These are phyloP conservation scores for Mionectes olivaceus DNA, from an alignment of 2,797 vertebrate species.

Conservation along the genomic window DNA sequence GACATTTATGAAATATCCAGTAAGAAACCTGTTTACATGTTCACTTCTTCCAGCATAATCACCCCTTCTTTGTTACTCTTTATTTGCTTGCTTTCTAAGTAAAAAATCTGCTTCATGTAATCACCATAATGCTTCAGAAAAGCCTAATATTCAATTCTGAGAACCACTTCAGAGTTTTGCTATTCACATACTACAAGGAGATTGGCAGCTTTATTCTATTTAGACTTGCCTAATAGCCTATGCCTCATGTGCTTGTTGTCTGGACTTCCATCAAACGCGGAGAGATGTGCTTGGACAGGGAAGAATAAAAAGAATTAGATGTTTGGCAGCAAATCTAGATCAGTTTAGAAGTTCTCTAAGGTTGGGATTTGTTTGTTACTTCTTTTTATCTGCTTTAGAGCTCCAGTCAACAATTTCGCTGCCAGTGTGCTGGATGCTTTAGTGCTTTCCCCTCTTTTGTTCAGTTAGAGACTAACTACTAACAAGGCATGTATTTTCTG, in stretches of 20 bases:
- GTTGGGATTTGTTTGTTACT: neutral
- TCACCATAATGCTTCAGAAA: neutral
- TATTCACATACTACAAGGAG: neutral
- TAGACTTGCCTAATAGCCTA: neutral
- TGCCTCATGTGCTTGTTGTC: fast-evolving
- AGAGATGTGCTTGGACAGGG: neutral
- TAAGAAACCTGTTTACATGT: neutral
- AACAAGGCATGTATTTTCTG: neutral
- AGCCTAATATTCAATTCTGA: neutral
- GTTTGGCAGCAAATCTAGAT: neutral
- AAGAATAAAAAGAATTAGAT: neutral
- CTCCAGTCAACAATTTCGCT: neutral
- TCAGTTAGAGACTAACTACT: neutral
- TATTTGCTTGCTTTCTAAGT: neutral
- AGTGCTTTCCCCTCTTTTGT: neutral
- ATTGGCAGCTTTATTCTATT: neutral
- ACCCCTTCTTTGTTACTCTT: neutral
- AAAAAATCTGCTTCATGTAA: neutral
- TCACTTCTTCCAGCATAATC: neutral
- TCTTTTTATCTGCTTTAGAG: neutral
- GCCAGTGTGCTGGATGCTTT: neutral
- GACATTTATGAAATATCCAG: neutral
- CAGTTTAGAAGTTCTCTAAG: neutral
- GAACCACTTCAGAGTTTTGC: neutral
- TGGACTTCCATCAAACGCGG: neutral